A percentile compares a stretch with the other conserved stretches of the same genome.
These are phyloP conservation scores for Salminus brasiliensis DNA, from an alignment of 2,113 vertebrate species.

Conservation along the genomic window DNA sequence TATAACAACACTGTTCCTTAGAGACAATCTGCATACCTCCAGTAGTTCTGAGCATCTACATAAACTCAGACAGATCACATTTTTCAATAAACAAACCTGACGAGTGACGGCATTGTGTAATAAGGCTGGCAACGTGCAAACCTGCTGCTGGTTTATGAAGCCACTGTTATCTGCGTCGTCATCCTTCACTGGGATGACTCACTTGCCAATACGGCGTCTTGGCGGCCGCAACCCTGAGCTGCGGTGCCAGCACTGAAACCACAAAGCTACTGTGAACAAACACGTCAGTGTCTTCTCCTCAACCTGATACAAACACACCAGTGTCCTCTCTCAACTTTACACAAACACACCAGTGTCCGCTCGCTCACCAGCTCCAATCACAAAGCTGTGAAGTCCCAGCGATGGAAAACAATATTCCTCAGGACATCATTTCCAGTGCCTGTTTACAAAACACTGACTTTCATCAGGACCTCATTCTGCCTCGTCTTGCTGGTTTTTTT, in stretches of 20 bases:
- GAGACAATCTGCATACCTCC: not conserved
- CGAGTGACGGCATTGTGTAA: not conserved
- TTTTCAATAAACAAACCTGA: not conserved
- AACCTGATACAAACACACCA: not conserved
- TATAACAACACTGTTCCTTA: not conserved
- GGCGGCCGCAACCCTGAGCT: not conserved
- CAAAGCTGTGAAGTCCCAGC: not conserved
- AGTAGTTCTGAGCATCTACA: not conserved
- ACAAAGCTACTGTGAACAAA: not conserved
- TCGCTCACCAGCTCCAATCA: not conserved
- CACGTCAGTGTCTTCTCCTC: not conserved
- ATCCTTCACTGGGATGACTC: not conserved
- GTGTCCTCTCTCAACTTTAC: not conserved
- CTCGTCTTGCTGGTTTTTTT: too few species aligned
- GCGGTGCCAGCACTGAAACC: not conserved
- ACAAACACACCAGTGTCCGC: not conserved
- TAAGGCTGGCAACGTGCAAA: not conserved
- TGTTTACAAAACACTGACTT: not conserved
- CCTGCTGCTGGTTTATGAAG: not conserved
- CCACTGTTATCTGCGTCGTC: not conserved
- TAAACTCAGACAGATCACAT: conserved; percentile 5
- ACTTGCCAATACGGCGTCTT: not conserved
- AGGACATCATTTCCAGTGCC: not conserved
- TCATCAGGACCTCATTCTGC: too few species aligned
- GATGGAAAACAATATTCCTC: not conserved